Evolutionary conservation across 2,797 vertebrate species (phyloP).

Genomic region (Nasua narica): DNA sequence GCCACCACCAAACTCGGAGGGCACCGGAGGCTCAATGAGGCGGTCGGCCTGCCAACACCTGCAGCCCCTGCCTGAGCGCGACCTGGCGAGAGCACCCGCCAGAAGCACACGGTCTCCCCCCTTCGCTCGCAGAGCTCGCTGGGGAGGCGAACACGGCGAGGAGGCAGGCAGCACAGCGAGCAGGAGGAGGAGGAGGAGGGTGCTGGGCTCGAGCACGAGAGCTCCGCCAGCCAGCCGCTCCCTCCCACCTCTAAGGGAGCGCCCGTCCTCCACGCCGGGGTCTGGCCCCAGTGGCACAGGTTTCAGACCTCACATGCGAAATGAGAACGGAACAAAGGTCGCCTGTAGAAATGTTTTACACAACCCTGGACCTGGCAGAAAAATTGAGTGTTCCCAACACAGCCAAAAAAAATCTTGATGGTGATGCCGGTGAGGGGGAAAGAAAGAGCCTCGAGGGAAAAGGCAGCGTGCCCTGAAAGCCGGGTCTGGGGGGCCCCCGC

Average conservation of each 20-base stretch:
- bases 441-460: neutral
- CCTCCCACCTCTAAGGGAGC: neutral
- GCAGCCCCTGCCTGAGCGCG: rapidly evolving
- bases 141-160: rapidly evolving
- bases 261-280: rapidly evolving
- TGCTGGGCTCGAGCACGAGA: too few relatives aligned
- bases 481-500: neutral
- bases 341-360: rapidly evolving
- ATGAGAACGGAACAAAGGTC: rapidly evolving
- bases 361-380: neutral
- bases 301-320: too few relatives aligned
- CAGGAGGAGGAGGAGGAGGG: neutral
- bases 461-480: too few relatives aligned
- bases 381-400: neutral
- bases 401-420: neutral
- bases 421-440: rapidly evolving
- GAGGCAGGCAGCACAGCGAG: neutral
- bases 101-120: neutral
- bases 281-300: neutral
- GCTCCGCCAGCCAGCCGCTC: rapidly evolving
- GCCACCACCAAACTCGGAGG: neutral
- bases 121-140: rapidly evolving
- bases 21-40: rapidly evolving
- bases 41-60: rapidly evolving
- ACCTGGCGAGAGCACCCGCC: rapidly evolving